Conservation (phyloP, 2,888 invertebrate genomes). For the Hemithea aestivaria region DNA sequence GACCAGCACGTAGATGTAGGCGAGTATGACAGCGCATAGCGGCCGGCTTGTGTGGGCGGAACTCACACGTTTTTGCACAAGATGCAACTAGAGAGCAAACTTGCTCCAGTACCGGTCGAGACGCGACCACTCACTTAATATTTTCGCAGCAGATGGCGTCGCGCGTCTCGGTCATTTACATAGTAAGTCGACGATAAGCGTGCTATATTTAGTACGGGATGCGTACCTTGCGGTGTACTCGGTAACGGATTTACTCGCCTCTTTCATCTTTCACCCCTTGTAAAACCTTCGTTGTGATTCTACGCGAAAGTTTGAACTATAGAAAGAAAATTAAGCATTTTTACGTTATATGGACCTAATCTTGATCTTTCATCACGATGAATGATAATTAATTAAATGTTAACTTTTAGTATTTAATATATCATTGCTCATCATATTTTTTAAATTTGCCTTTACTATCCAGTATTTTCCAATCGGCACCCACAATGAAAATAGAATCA, state of each 20-base stretch:
- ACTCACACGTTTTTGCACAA: constrained; percentile 67
- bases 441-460: too few relatives aligned
- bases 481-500: too few relatives aligned
- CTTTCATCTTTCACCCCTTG: too few relatives aligned
- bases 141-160: constrained; percentile 69
- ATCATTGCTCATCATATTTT: too few relatives aligned
- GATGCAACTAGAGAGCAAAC: constrained; percentile 49
- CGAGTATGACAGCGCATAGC: constrained; percentile 15
- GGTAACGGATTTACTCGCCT: constrained; percentile 1
- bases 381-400: too few relatives aligned
- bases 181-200: constrained; percentile 74
- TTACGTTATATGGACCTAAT: too few relatives aligned
- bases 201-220: constrained; percentile 69
- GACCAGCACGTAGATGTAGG: constrained; percentile 1
- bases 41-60: constrained; percentile 45
- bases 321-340: too few relatives aligned
- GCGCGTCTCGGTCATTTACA: constrained; percentile 76
- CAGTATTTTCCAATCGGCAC: too few relatives aligned
- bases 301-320: too few relatives aligned
- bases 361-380: too few relatives aligned
- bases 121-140: constrained; percentile 56
- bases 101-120: constrained; percentile 49
- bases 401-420: too few relatives aligned
- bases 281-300: too few relatives aligned
- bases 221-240: constrained; percentile 46